Conservation (phyloP, 2,888 invertebrate species). For the Phyllotreta cruciferae region DNA sequence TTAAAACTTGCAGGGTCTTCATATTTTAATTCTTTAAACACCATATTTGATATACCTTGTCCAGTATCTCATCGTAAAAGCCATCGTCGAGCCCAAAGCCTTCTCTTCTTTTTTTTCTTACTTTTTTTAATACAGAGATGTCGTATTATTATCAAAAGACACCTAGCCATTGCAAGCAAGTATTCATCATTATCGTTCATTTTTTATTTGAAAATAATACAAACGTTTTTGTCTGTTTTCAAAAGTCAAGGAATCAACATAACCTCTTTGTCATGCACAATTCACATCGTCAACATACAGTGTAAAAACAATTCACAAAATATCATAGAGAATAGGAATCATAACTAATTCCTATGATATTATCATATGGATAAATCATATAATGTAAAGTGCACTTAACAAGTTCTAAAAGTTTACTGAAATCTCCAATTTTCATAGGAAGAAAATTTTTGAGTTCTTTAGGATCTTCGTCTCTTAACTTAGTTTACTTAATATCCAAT, state of each 20-base stretch:
- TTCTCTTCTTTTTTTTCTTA: not conserved
- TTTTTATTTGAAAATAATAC: not conserved
- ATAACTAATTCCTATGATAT: not conserved
- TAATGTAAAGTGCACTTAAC: conserved; percentile 2
- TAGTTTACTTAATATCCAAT: no score
- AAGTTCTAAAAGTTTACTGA: no score
- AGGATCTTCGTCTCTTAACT: no score
- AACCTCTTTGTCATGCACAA: not conserved
- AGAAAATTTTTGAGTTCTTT: no score
- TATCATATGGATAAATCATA: not conserved
- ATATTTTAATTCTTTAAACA: not conserved
- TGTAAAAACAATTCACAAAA: not conserved
- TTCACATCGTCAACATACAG: not conserved
- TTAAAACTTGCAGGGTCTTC: not conserved
- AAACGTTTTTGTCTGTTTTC: not conserved
- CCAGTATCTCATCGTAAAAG: not conserved
- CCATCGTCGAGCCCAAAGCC: not conserved
- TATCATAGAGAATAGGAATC: not conserved
- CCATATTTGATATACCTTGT: not conserved
- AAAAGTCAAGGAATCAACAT: not conserved
- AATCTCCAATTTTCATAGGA: no score
- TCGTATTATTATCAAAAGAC: not conserved
- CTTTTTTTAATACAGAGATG: not conserved
- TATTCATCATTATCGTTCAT: not conserved
- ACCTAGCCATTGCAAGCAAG: not conserved